Evolutionary conservation across 2,888 invertebrate species (phyloP), one percentile per base, ranked within the genome.

Genomic region (Cheilosia scutellata): DNA sequence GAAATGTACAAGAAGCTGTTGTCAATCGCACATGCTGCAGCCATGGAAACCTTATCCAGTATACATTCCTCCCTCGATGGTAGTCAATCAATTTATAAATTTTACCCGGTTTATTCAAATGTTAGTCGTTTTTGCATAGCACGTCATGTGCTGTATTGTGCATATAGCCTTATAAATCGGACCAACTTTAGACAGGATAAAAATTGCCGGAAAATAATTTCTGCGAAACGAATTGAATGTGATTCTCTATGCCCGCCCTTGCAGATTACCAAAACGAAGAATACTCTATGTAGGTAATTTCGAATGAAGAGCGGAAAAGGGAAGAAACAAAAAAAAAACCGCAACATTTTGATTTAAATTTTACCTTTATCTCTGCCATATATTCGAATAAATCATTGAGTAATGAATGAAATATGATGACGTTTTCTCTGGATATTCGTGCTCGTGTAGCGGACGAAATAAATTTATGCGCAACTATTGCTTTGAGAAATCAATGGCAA

Each of bases 331-430:
- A 65, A 53, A 25, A 40, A 79, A 65, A 75, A 68, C 55, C 55
- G 51, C 66, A 86, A 72, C 53, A 77, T 86, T 86, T 82, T 82
- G 86, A 86, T 86, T 86, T 82, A 86, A 86, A 86, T 72, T 86
- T 86, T 76, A 82, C 86, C 86, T 86, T 86, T 86, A 86, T 86
- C 86, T 86, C 76, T 82, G 86, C 86, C 80, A 86, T 82, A 86
- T 86, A 77, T 72, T 77, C 86, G 72, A 82, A 86, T 86, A 86
- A 86, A 86, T 86, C 86, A 82, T 77, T 77, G 82, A 86, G 86
- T 86, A 86, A 86, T 86, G 86, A 86, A 86, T 86, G 86, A 86
- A 86, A 86, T 86, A 86, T 86, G 83, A 84, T 84, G 86, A 86
- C 86, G 82, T 86, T 80, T 76, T 76, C 75, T 65, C 63, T 57